Evolutionary conservation across 2,888 invertebrate species (phyloP).

Genomic region (Xylota segnis): DNA sequence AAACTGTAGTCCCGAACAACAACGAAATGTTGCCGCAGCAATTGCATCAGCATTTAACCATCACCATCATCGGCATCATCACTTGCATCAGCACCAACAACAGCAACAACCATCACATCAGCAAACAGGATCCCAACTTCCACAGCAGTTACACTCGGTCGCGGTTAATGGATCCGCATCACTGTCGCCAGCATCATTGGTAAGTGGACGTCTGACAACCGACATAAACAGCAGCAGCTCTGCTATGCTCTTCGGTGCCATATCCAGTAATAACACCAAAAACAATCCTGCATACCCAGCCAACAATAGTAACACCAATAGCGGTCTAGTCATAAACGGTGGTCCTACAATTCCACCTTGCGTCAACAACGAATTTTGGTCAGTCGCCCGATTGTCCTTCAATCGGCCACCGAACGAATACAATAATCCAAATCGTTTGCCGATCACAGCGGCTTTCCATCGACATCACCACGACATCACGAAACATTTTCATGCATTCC

Average conservation of each 20-base stretch:
- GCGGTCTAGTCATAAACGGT: background rate
- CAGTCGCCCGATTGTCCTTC: slow-evolving; percentile 62
- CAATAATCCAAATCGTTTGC: slow-evolving; percentile 43
- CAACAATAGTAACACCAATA: slow-evolving; percentile 14
- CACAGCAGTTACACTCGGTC: slow-evolving; percentile 11
- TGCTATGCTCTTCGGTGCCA: slow-evolving; percentile 46
- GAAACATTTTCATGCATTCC: slow-evolving; percentile 67
- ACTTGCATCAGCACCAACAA: slow-evolving; percentile 19
- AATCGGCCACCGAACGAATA: slow-evolving; percentile 64
- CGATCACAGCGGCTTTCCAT: slow-evolving; percentile 62
- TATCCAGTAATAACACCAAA: slow-evolving; percentile 22
- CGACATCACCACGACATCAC: slow-evolving; percentile 67
- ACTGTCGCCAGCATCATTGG: slow-evolving; percentile 21
- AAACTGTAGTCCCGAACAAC: slow-evolving; percentile 54
- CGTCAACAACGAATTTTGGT: slow-evolving; percentile 70
- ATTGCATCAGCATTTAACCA: slow-evolving; percentile 62
- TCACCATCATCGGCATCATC: slow-evolving; percentile 50
- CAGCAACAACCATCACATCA: slow-evolving; percentile 5
- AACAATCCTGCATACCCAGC: slow-evolving; percentile 18
- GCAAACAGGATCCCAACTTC: slow-evolving; percentile 14
- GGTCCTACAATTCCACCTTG: slow-evolving; percentile 34
- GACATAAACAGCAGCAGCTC: slow-evolving; percentile 34
- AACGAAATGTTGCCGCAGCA: slow-evolving; percentile 61
- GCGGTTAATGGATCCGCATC: slow-evolving; percentile 25
- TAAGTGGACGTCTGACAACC: slow-evolving; percentile 31